Evolutionary conservation across 2,113 vertebrate genomes (phyloP).

Genomic region (Machaerirhynchus nigripectus): DNA sequence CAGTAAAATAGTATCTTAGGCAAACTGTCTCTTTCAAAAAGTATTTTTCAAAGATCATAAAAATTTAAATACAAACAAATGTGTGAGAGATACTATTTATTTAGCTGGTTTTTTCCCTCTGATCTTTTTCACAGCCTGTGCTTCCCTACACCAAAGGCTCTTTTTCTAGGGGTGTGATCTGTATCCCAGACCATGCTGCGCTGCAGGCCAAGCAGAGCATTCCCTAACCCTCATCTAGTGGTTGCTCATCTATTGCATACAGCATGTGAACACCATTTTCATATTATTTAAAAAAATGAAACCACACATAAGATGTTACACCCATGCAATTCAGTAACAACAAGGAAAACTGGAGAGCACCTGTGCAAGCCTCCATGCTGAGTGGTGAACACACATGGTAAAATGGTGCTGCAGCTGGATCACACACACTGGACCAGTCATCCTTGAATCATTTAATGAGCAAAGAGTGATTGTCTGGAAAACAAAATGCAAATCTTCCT

Average conservation of each 20-base stretch:
- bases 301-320: not conserved
- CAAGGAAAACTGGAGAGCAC: not conserved
- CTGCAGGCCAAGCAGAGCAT: not conserved
- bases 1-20: not conserved
- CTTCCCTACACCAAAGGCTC: not conserved
- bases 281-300: not conserved
- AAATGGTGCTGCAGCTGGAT: not conserved
- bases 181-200: not conserved
- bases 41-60: not conserved
- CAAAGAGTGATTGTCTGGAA: not conserved
- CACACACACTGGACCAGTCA: not conserved
- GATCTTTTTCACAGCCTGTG: not conserved
- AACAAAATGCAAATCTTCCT: not conserved
- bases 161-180: not conserved
- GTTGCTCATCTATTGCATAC: not conserved
- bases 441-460: not conserved
- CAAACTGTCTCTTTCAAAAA: not conserved
- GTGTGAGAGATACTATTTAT: not conserved
- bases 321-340: not conserved
- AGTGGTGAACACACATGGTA: not conserved
- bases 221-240: not conserved
- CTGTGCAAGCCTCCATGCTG: not conserved
- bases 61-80: not conserved
- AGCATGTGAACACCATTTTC: not conserved
- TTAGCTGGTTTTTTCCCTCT: not conserved